Percentiles rank a stretch among this genome's conserved stretches.
Conservation (phyloP, 2,113 vertebrate species). For the Grammomys dolichurus region DNA sequence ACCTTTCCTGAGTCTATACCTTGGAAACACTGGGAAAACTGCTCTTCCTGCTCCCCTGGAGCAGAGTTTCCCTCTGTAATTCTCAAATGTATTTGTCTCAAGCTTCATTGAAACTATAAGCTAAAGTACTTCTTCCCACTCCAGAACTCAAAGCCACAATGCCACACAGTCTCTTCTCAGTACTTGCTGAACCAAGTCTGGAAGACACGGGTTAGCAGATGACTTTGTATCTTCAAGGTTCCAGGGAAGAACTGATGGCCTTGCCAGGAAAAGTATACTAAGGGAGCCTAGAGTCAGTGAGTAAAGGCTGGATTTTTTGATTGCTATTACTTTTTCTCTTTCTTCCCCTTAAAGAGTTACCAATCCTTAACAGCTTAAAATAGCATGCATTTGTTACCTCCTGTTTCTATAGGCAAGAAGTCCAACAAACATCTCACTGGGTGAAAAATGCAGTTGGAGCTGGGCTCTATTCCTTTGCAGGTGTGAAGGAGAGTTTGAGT, state of each 20-base stretch:
- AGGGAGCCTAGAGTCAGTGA: not conserved
- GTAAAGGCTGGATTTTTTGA: not conserved
- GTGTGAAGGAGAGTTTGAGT: not conserved
- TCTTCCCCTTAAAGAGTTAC: not conserved
- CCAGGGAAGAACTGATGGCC: not conserved
- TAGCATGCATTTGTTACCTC: not conserved
- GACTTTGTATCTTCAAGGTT: not conserved
- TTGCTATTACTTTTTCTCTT: not conserved
- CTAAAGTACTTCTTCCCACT: not conserved
- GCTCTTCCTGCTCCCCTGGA: not conserved
- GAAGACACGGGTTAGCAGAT: not conserved
- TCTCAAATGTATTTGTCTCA: not conserved
- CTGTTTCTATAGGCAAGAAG: not conserved
- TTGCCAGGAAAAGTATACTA: not conserved
- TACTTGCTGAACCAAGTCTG: not conserved
- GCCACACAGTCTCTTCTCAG: not conserved
- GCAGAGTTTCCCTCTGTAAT: not conserved
- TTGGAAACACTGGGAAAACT: not conserved
- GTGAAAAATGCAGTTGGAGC: not conserved
- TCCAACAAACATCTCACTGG: not conserved
- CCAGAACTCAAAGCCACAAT: not conserved
- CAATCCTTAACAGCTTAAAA: not conserved
- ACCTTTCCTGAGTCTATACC: not conserved
- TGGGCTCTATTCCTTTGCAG: not conserved
- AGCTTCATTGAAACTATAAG: not conserved